Conservation (phyloP, 1,140 invertebrate species). For the Manduca sexta region DNA sequence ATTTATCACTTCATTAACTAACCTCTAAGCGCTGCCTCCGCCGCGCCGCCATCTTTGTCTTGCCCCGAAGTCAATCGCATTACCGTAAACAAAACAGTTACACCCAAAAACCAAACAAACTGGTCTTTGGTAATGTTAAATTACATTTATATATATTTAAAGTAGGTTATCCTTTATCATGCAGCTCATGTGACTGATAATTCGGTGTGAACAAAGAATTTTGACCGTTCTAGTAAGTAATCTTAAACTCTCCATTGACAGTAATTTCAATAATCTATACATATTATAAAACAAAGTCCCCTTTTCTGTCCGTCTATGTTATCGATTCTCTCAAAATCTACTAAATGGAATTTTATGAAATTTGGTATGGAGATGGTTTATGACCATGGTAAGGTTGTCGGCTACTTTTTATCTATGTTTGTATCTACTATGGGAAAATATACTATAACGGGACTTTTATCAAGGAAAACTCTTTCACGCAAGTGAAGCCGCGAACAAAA, state of each 20-base stretch:
- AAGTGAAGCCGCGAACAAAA: too few relatives aligned
- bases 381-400: too few relatives aligned
- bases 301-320: too few relatives aligned
- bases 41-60: slow-evolving; percentile 52
- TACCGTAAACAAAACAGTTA: slow-evolving; percentile 7
- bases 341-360: too few relatives aligned
- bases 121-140: slow-evolving; percentile 30
- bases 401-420: too few relatives aligned
- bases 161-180: slow-evolving; percentile 59
- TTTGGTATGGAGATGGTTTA: too few relatives aligned
- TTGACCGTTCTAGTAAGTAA: background rate
- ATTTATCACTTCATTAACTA: too few relatives aligned
- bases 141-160: slow-evolving; percentile 51
- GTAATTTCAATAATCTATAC: background rate
- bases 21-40: slow-evolving; percentile 32
- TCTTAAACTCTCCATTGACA: slow-evolving; percentile 4
- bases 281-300: too few relatives aligned
- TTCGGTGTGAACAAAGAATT: slow-evolving; percentile 2
- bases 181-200: slow-evolving; percentile 53
- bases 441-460: too few relatives aligned
- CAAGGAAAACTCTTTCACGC: too few relatives aligned
- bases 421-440: too few relatives aligned
- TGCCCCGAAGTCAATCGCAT: slow-evolving; percentile 52
- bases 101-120: slow-evolving; percentile 22
- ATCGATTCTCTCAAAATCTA: too few relatives aligned